Evolutionary conservation across 2,113 vertebrate genomes (phyloP).

Genomic region (Ursus arctos): DNA sequence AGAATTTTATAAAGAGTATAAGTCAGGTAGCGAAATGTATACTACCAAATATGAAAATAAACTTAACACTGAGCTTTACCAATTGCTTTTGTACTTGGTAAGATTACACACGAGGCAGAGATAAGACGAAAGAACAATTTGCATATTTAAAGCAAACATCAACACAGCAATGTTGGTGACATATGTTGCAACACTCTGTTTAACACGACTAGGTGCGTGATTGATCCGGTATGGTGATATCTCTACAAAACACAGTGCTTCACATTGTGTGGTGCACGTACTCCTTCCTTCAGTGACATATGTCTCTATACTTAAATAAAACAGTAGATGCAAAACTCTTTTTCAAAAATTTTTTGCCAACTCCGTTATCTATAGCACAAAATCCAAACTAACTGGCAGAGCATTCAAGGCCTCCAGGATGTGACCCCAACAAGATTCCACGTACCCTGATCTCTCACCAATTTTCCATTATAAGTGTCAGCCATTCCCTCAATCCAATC

Average conservation of each 20-base stretch:
- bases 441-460: neutral
- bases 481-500: neutral
- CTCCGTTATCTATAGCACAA: neutral
- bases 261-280: accelerated
- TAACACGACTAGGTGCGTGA: accelerated
- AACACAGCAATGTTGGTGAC: neutral
- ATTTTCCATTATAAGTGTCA: neutral
- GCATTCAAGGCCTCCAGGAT: neutral
- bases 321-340: neutral
- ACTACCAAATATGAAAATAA: neutral
- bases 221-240: accelerated
- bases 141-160: neutral
- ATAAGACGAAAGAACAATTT: neutral
- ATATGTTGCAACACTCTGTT: accelerated
- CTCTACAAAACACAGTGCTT: neutral
- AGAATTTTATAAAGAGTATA: neutral
- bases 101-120: neutral
- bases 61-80: neutral
- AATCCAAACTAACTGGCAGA: neutral
- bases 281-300: neutral
- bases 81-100: neutral
- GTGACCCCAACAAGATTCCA: neutral
- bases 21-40: neutral
- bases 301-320: neutral
- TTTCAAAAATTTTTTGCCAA: neutral